Percentiles rank a stretch among this genome's conserved stretches.
phyloP scores from a whole-genome alignment of 1,140 invertebrate species.

The Radopholus similis region DNA sequence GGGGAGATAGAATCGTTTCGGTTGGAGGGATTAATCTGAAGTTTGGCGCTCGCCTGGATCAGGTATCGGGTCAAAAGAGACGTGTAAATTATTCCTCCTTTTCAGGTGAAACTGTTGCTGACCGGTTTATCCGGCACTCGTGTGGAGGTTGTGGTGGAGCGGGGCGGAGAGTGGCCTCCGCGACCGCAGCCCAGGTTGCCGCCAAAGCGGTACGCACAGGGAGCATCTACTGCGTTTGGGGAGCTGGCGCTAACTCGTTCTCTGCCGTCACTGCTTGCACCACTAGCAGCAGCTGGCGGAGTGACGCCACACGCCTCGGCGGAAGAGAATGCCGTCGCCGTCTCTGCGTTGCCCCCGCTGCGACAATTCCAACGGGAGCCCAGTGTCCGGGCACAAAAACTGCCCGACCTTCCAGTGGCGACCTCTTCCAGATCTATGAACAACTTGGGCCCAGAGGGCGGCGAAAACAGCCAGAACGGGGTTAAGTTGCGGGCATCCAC shows the following conservation, averaged over 20 bases:
- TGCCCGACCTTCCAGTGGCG: not conserved
- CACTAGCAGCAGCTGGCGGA: not conserved
- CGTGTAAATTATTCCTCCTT: conserved; percentile 65
- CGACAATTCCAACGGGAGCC: not conserved
- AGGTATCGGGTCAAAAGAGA: conserved; percentile 77
- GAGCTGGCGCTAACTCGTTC: conserved; percentile 18
- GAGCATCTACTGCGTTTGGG: not conserved
- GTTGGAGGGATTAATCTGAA: conserved; percentile 85
- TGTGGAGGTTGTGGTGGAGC: conserved; percentile 95
- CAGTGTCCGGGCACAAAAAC: conserved; percentile 3
- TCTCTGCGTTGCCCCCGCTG: not conserved
- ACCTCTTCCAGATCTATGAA: not conserved
- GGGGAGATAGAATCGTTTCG: conserved; percentile 88
- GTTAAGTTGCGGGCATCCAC: conserved; percentile 1
- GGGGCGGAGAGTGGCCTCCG: conserved; percentile 94
- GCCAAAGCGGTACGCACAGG: conserved; percentile 1
- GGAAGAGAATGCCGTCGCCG: not conserved
- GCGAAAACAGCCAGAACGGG: not conserved
- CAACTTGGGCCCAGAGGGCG: not conserved
- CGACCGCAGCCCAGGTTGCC: conserved; percentile 62
- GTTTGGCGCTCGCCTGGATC: conserved; percentile 78
- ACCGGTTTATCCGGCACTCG: conserved; percentile 80
- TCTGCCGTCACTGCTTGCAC: conserved; percentile 10
- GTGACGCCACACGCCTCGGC: not conserved
- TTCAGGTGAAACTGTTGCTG: conserved; percentile 79